Conservation (phyloP, 2,797 vertebrate species). For the Astyanax mexicanus region DNA sequence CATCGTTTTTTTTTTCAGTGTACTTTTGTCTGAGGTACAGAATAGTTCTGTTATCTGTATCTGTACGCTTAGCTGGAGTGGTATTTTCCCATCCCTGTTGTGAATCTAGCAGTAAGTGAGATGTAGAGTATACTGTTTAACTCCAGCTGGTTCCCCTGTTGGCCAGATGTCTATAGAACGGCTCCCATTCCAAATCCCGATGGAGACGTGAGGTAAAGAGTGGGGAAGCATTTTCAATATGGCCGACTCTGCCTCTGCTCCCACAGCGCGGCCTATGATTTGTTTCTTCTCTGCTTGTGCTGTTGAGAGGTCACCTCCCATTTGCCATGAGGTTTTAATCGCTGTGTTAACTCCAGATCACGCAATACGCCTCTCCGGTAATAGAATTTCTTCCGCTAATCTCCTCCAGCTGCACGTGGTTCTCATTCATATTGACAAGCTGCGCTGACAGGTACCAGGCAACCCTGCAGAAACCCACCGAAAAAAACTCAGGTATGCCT, state of each 20-base stretch:
- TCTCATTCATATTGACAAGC: conserved; percentile 50
- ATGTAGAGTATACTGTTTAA: not conserved
- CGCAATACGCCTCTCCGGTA: conserved; percentile 87
- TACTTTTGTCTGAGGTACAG: too few relatives aligned
- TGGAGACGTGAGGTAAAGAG: conserved; percentile 1
- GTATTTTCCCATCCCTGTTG: conserved; percentile 6
- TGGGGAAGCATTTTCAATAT: conserved; percentile 33
- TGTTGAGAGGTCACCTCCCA: conserved; percentile 74
- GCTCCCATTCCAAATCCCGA: not conserved
- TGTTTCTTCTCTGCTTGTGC: conserved; percentile 67
- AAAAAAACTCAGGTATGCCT: conserved; percentile 9
- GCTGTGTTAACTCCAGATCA: conserved; percentile 82
- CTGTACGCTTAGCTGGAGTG: too few relatives aligned
- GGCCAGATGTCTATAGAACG: conserved; percentile 41
- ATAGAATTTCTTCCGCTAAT: conserved; percentile 89
- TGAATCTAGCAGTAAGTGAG: not conserved
- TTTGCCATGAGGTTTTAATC: conserved; percentile 79
- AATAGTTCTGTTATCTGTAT: not conserved
- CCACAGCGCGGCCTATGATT: conserved; percentile 63
- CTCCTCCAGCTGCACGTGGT: conserved; percentile 88
- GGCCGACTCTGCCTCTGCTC: conserved; percentile 57
- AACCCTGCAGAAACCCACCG: conserved; percentile 3
- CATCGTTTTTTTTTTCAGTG: too few relatives aligned
- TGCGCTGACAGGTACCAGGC: conserved; percentile 48
- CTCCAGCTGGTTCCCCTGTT: not conserved